Base-by-base conservation (phyloP, 2,888 invertebrate species). In the Brachypalpus laphriformis region DNA sequence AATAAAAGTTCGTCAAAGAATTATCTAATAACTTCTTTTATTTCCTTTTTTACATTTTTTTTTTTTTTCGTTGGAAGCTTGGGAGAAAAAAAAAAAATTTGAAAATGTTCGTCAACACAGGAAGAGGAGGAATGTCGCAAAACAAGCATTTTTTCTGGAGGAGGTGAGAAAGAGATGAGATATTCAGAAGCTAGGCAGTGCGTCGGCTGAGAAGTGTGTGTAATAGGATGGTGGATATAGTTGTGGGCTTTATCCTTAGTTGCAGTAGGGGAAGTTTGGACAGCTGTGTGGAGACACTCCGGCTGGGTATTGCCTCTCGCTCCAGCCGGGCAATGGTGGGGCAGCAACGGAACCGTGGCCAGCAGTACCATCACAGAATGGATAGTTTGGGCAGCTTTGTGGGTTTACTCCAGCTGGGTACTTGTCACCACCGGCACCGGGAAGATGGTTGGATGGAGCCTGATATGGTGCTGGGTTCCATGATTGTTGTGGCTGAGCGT, bases 381-480 rank as follows among this genome's bases (percentile, higher is more conserved):
- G 93, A 90, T 93, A 93, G 89, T 93, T 93, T 88, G 93, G 93
- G 88, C 93, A 93, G 85, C 92, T 88, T 68, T 92, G 91, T 18
- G 93, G 93, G 87, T 91, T 91, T 20, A 93, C 90, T 77, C 93
- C 93, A 83, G 93, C 92, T 78, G 93, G 93, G 87, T 90, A 93
- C 82, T 91, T 92, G 71, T 92, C 91, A 65, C 89, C 92, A 34
- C 90, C 92, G 25, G 90, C 88, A 31, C 82, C 75, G 1, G 90
- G 63, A 68, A 88, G 75, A 45, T 87, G 87, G 70, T 88, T 88
- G 40, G 82, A 74, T 25, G 87, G 87, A 37, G 88, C 87, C 81
- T 87, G 87, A 71, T 77, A 72, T 16, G 90, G 85, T 18, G 90
- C 89, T 31, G 89, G 89, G 45, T 87, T 80, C 75, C 87, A 86